Conservation (phyloP, 2,797 vertebrate species). For the Calcarius lapponicus region DNA sequence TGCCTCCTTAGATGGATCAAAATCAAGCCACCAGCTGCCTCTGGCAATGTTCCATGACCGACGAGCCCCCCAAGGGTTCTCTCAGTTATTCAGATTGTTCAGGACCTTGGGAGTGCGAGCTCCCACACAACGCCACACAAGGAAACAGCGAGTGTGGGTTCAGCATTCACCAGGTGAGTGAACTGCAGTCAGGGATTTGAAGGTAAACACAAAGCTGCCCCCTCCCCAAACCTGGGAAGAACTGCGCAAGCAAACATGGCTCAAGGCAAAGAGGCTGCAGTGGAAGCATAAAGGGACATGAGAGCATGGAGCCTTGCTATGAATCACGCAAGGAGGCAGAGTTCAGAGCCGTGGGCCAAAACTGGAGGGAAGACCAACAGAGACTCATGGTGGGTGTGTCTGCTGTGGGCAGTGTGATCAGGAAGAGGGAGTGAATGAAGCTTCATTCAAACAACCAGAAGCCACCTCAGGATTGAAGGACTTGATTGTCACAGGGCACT, state of each 20-base stretch:
- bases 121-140: neutral
- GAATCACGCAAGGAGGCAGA: neutral
- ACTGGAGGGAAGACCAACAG: neutral
- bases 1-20: too few species aligned
- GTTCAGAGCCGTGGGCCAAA: neutral
- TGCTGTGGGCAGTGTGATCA: neutral
- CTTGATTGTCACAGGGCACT: neutral
- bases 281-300: neutral
- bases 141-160: fast-evolving
- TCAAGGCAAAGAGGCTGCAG: neutral
- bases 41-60: too few species aligned
- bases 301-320: neutral
- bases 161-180: neutral
- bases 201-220: neutral
- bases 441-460: neutral
- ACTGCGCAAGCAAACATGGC: fast-evolving
- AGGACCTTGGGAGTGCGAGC: too few species aligned
- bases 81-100: too few species aligned
- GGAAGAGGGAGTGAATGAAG: neutral
- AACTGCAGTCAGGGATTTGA: neutral
- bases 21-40: too few species aligned
- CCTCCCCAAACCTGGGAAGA: neutral
- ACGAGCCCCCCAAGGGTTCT: too few species aligned
- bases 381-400: neutral
- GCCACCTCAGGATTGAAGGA: neutral